Base-by-base conservation (phyloP, 2,888 invertebrate species). In the Ormyrus rosae region DNA sequence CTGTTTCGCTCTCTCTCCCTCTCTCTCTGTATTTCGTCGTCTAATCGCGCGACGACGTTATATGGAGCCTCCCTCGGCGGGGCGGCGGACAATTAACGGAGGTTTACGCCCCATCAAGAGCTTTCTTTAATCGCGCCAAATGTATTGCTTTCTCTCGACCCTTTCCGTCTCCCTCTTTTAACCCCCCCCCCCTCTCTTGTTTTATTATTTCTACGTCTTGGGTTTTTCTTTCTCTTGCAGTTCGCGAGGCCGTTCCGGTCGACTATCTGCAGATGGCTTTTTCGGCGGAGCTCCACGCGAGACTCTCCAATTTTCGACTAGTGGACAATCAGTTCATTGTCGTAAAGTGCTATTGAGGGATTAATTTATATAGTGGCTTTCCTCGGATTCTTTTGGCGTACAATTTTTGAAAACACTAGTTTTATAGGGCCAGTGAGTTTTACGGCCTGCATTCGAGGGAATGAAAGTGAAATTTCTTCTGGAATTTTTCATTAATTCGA, bases 51-150 rank as follows among this genome's bases (percentile, higher is more conserved):
- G 61, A 68, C 61, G 79, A 71, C 74, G 74, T 70, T 80, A 58
- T 71, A 60, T 56, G 61, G 70, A 53, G 53, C 50, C 58, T 34
- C 77, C 65, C 72, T 70, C 69, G 60, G 70, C 70, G 73, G 81
- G 76, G 58, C 53, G 73, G 34, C 81, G 73, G 82, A 82, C 83
- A 83, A 82, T 83, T 83, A 83, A 83, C 82, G 80, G 64, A 79
- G 81, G 70, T 83, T 83, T 83, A 83, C 81, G 83, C 70, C 77
- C 83, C 81, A 83, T 83, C 83, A 81, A 83, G 83, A 84, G 84
- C 81, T 83, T 84, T 80, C 83, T 82, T 84, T 83, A 83, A 84
- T 84, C 83, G 80, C 74, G 81, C 82, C 84, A 83, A 82, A 83
- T 83, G 84, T 84, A 83, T 84, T 83, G 83, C 82, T 80, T 83